Percentiles rank a stretch among this genome's conserved stretches.
Conservation (phyloP, 2,888 invertebrate genomes). For the Andrena hattorfiana region DNA sequence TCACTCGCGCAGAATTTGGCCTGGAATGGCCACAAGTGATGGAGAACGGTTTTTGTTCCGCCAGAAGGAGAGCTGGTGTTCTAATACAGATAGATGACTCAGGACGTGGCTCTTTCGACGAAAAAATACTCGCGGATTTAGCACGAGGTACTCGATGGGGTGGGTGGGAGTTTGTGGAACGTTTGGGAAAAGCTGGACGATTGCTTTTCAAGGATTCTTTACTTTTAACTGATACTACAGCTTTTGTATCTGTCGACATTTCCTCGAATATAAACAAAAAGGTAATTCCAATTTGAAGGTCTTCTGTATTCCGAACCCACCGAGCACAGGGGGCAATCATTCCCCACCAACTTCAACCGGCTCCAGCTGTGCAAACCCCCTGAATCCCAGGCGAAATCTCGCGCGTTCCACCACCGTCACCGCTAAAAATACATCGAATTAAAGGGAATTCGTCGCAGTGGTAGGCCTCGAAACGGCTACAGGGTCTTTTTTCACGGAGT, state of each 20-base stretch:
- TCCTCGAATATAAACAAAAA: neutral
- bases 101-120: neutral
- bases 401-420: constrained; percentile 37
- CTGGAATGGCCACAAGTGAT: neutral
- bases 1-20: constrained; percentile 39
- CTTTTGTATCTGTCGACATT: too few relatives aligned
- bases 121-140: neutral
- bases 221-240: too few relatives aligned
- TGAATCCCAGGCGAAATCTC: constrained; percentile 34
- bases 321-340: neutral
- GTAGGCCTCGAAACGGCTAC: constrained; percentile 1
- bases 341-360: neutral
- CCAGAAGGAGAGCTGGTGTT: neutral
- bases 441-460: constrained; percentile 50
- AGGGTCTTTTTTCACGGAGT: constrained; percentile 16
- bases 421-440: constrained; percentile 59
- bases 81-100: constrained; percentile 42
- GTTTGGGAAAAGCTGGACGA: neutral
- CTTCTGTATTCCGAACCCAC: neutral
- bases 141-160: neutral
- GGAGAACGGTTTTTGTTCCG: neutral
- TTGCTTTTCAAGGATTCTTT: too few relatives aligned
- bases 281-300: neutral
- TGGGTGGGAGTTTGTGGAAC: neutral
- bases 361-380: neutral